Evolutionary conservation across 2,797 vertebrate genomes (phyloP).

Genomic region (Champsocephalus esox): DNA sequence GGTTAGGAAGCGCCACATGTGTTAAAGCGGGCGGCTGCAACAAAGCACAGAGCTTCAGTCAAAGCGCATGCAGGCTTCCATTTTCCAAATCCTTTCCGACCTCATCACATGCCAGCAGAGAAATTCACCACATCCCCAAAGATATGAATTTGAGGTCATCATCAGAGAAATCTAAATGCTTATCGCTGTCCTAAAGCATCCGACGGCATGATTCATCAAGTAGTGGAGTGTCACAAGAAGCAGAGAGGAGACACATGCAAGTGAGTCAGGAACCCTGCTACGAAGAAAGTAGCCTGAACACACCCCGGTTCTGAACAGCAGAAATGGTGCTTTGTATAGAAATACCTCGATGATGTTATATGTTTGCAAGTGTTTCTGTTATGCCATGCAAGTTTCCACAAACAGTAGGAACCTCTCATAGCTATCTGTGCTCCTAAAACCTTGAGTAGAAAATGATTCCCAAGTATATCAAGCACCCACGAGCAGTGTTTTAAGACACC

Average conservation of each 20-base stretch:
- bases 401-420: slow-evolving; percentile 10
- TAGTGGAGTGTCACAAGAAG: slow-evolving; percentile 45
- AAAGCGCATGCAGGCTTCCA: slow-evolving; percentile 85
- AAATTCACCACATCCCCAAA: slow-evolving; percentile 58
- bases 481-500: neutral
- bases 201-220: slow-evolving; percentile 29
- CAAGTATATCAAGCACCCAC: neutral
- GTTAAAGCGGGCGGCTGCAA: slow-evolving; percentile 82
- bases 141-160: slow-evolving; percentile 54
- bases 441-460: neutral
- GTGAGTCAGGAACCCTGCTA: slow-evolving; percentile 28
- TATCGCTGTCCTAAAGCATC: slow-evolving; percentile 34
- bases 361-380: slow-evolving; percentile 1
- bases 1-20: slow-evolving; percentile 68
- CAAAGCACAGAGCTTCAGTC: slow-evolving; percentile 66
- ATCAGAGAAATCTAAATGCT: slow-evolving; percentile 34
- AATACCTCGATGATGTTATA: neutral
- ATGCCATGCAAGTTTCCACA: slow-evolving; percentile 50
- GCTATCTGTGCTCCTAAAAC: slow-evolving; percentile 10
- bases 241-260: slow-evolving; percentile 60
- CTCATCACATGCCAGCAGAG: slow-evolving; percentile 74
- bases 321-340: slow-evolving; percentile 1
- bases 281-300: neutral
- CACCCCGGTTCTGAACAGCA: neutral
- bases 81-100: slow-evolving; percentile 39